Evolutionary conservation across 2,888 invertebrate genomes (phyloP).

Genomic region (Thysanoteuthis rhombus): DNA sequence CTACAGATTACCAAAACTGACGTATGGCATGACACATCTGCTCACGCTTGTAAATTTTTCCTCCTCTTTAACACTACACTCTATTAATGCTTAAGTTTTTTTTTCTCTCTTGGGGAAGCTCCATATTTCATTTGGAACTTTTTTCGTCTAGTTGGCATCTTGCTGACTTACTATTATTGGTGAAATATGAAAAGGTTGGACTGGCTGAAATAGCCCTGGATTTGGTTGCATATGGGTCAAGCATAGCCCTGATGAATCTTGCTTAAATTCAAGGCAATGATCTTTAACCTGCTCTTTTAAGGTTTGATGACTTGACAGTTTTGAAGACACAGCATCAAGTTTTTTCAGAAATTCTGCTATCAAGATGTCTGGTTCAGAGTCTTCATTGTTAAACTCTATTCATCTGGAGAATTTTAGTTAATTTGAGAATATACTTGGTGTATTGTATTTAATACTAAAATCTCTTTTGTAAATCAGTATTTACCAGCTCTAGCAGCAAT

Average conservation of each 20-base stretch:
- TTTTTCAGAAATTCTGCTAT: not conserved
- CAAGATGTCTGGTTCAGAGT: too few species aligned
- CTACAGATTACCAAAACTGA: conserved; percentile 20
- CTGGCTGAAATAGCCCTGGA: not conserved
- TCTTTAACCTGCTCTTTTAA: not conserved
- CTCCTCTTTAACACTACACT: not conserved
- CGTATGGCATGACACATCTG: conserved; percentile 13
- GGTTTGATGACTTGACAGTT: not conserved
- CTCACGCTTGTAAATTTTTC: conserved; percentile 18
- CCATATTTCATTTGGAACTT: not conserved
- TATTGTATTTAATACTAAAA: not conserved
- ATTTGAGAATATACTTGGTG: not conserved
- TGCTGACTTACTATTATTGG: not conserved
- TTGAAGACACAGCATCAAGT: not conserved
- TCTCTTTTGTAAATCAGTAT: not conserved
- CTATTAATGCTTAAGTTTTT: not conserved
- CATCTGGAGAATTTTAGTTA: too few species aligned
- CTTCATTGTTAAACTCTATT: too few species aligned
- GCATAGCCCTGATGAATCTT: not conserved
- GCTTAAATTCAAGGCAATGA: not conserved
- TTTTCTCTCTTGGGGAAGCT: not conserved
- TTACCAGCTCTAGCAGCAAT: not conserved
- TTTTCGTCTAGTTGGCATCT: not conserved
- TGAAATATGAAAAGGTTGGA: not conserved
- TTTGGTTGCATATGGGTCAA: not conserved